These are phyloP conservation scores for Hiodon tergisus DNA, from an alignment of 2,113 vertebrate species.

Conservation along the genomic window DNA sequence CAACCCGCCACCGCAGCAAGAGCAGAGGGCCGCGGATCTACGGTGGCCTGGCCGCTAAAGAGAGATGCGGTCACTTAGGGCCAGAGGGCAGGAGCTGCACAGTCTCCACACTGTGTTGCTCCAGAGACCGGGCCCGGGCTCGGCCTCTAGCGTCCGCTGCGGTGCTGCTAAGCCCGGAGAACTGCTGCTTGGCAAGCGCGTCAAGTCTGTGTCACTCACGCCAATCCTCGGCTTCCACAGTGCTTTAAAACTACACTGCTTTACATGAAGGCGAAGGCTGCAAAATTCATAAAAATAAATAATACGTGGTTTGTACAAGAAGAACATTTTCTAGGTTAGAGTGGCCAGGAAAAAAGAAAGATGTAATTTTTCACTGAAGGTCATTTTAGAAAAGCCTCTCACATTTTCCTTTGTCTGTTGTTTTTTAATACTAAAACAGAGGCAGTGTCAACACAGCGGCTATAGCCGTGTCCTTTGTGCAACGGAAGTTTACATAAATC, in stretches of 20 bases:
- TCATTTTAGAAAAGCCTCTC: constrained; percentile 78
- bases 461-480: constrained; percentile 67
- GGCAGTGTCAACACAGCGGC: constrained; percentile 71
- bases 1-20: constrained; percentile 33
- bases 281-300: constrained; percentile 21
- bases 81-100: too few species aligned
- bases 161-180: constrained; percentile 81
- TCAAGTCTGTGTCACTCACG: constrained; percentile 74
- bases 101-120: constrained; percentile 50
- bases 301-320: constrained; percentile 3
- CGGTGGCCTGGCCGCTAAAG: too few species aligned
- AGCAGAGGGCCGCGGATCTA: neutral
- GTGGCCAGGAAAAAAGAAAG: constrained; percentile 73
- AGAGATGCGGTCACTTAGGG: too few species aligned
- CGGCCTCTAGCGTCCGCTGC: constrained; percentile 69
- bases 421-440: constrained; percentile 63
- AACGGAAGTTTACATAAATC: constrained; percentile 78
- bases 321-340: constrained; percentile 68
- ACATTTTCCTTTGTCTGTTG: constrained; percentile 68
- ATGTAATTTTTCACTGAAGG: constrained; percentile 70
- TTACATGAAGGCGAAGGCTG: constrained; percentile 72
- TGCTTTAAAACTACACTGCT: constrained; percentile 78
- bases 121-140: constrained; percentile 68
- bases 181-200: constrained; percentile 75
- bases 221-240: constrained; percentile 80